phyloP scores from a whole-genome alignment of 2,797 vertebrate species.

The Chiloscyllium punctatum region DNA sequence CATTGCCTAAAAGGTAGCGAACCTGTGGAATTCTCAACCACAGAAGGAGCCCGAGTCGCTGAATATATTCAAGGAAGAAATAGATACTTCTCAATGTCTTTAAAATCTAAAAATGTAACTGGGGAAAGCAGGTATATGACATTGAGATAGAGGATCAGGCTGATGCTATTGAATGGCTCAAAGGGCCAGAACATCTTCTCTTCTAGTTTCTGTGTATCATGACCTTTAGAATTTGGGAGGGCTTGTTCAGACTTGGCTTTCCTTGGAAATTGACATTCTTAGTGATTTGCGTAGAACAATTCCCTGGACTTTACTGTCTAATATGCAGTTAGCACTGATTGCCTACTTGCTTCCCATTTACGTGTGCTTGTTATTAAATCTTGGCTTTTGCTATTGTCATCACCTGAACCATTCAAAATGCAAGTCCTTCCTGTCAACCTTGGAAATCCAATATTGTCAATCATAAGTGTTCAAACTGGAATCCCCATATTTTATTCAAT shows the following conservation, averaged over 20 bases:
- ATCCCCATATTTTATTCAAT: background rate
- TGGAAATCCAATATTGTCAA: background rate
- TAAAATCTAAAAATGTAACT: too few species aligned
- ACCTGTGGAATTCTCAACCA: too few species aligned
- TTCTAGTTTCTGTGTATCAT: background rate
- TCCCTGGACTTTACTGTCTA: background rate
- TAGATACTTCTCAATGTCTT: too few species aligned
- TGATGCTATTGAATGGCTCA: too few species aligned
- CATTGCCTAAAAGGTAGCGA: too few species aligned
- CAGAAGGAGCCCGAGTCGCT: too few species aligned
- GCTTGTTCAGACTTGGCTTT: background rate
- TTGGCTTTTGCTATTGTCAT: background rate
- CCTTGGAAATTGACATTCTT: background rate
- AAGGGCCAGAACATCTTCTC: too few species aligned
- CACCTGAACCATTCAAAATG: background rate
- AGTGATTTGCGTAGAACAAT: background rate
- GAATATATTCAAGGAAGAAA: too few species aligned
- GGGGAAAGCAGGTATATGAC: too few species aligned
- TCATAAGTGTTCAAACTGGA: background rate
- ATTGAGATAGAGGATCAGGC: too few species aligned
- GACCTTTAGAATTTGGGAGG: background rate
- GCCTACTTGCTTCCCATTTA: background rate
- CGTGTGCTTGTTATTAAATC: background rate
- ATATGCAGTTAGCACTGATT: background rate
- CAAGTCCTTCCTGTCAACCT: background rate